Evolutionary conservation across 2,113 vertebrate species (phyloP), one percentile per base, ranked within the genome.

Genomic region (Perccottus glenii): DNA sequence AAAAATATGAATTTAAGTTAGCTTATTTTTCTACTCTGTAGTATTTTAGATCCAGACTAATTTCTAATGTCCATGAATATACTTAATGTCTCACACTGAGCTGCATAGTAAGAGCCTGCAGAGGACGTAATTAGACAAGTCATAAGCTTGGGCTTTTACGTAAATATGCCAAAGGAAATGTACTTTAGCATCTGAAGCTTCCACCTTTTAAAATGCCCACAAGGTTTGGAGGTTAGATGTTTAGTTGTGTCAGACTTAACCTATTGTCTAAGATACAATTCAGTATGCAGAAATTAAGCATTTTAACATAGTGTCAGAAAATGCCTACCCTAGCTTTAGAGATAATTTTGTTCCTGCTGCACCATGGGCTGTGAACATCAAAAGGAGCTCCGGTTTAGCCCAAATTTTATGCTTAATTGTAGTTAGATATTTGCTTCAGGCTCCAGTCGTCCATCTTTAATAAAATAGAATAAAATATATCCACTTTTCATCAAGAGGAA

Each of bases 401-500:
- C 38, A 11, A 46, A 43, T 44, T 33, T 43, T 19, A 36, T 48
- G 9, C 4, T 57, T 35, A 36, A 57, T 5, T 60, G 64, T 50
- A 52, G 9, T 35, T 3, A 35, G 47, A 11, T 33, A 7, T 14
- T 66, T 38, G 47, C 58, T 56, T 10, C 48, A 9, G 48, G 66
- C 33, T 27, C 15, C 6, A 45, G 32, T 47, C 42, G 33, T 55
- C 61, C 47, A 27, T 74, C 57, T 67, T 67, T 60, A 43, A 50
- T 81, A 44, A 64, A 77, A 70, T 27, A 11, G n/a, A 49, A 55
- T 81, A 36, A 64, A 74, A 70, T 40, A 14, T 32, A 60, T 47
- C 52, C 19, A 50, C 40, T 40, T 67, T 70, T 60, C 16, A 75
- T 77, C 45, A 61, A 52, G 60, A 8, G 50, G 19, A 49, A 46